Conservation (phyloP, 2,113 vertebrate species). For the Malurus cyaneus region DNA sequence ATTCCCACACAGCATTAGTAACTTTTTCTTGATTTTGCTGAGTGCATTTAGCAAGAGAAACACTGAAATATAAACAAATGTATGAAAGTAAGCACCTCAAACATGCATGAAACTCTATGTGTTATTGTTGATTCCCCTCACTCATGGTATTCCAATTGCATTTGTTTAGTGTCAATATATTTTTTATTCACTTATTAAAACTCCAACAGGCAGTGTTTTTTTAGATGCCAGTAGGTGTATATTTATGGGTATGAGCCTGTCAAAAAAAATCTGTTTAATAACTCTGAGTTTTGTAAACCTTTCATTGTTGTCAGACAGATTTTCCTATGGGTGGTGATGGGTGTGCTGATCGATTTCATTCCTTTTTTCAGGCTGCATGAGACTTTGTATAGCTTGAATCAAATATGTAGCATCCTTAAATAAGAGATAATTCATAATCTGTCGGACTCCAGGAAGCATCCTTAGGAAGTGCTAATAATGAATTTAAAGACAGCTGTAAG, state of each 20-base stretch:
- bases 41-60: background rate
- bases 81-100: background rate
- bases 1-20: background rate
- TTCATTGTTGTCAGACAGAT: background rate
- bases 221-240: constrained; percentile 17
- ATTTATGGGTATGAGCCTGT: background rate
- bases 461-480: background rate
- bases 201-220: background rate
- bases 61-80: background rate
- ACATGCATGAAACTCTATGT: background rate
- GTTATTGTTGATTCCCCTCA: background rate
- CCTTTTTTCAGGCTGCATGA: background rate
- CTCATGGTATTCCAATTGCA: background rate
- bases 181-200: background rate
- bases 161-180: background rate
- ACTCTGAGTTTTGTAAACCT: background rate
- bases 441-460: background rate
- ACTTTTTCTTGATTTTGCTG: background rate
- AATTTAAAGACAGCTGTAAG: background rate
- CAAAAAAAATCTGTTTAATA: constrained; percentile 7
- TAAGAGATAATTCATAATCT: background rate
- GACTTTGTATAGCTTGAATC: background rate
- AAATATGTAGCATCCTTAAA: background rate
- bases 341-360: background rate
- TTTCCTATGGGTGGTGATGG: background rate